Conservation (phyloP, 53 echinoderm and acorn worm species). For the Holothuria scabra region DNA sequence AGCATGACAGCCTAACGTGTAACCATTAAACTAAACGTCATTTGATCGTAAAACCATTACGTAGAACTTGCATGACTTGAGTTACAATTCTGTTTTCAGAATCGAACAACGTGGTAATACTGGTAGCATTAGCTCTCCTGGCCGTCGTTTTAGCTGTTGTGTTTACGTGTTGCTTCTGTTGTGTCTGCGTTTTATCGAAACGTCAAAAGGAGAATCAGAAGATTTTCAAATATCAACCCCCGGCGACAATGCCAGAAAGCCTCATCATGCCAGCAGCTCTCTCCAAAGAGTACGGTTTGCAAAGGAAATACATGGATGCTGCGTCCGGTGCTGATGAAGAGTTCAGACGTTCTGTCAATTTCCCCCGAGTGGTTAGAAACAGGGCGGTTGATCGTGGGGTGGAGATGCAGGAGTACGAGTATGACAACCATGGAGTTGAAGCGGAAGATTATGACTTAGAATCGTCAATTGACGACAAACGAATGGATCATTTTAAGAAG, state of each 20-base stretch:
- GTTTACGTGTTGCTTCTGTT: constrained; percentile 31
- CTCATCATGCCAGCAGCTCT: neutral
- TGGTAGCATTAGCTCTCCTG: neutral
- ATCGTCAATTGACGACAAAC: constrained; percentile 21
- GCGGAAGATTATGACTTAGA: constrained; percentile 14
- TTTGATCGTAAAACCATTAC: too few species aligned
- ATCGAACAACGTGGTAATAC: neutral
- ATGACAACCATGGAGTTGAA: neutral
- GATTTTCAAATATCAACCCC: constrained; percentile 16
- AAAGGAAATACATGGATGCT: neutral
- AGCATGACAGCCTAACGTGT: too few species aligned
- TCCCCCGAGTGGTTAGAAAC: constrained; percentile 20
- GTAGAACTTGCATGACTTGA: too few species aligned
- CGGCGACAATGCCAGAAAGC: neutral
- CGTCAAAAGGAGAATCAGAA: neutral
- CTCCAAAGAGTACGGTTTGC: neutral
- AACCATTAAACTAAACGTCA: too few species aligned
- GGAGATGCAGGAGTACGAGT: neutral
- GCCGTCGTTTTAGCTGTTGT: neutral
- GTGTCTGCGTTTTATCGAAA: neutral
- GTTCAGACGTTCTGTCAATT: neutral
- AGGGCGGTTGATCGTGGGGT: neutral
- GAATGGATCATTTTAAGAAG: constrained; percentile 29
- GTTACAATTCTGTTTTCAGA: too few species aligned
- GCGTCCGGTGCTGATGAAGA: neutral